Evolutionary conservation across 2,888 invertebrate genomes (phyloP).

Genomic region (Pherbina coryleti): DNA sequence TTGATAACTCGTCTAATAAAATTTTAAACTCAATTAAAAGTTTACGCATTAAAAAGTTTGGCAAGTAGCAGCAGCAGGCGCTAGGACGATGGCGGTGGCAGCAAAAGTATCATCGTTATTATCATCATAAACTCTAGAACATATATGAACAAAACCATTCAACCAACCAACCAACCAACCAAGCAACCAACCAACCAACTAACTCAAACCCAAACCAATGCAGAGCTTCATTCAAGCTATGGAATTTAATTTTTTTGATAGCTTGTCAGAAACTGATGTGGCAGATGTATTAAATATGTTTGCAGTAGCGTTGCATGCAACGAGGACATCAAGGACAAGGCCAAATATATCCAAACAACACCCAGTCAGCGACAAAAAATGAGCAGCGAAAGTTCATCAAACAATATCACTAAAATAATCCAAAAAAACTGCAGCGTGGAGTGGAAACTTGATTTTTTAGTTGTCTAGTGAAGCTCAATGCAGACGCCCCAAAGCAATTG

Average conservation of each 20-base stretch:
- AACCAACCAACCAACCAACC: background rate
- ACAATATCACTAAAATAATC: background rate
- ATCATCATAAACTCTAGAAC: background rate
- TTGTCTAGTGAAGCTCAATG: background rate
- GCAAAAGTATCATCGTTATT: background rate
- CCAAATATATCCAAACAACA: background rate
- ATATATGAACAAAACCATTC: background rate
- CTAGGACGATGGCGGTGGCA: background rate
- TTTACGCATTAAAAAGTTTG: slow-evolving; percentile 61
- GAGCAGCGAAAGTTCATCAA: background rate
- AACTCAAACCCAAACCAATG: background rate
- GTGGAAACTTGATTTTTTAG: background rate
- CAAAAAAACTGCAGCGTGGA: background rate
- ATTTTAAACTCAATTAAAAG: slow-evolving; percentile 67
- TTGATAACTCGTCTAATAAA: slow-evolving; percentile 52
- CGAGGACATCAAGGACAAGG: no score
- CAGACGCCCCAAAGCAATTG: background rate
- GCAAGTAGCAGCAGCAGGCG: background rate
- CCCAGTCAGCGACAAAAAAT: background rate
- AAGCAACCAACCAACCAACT: background rate
- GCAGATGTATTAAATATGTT: no score
- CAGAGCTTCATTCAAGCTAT: background rate
- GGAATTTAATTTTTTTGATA: background rate
- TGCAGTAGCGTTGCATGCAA: no score
- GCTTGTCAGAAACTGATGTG: no score